Percentiles rank a stretch among this genome's conserved stretches.
phyloP scores from a whole-genome alignment of 2,113 vertebrate species.

The Tenebrosternarchus preto region DNA sequence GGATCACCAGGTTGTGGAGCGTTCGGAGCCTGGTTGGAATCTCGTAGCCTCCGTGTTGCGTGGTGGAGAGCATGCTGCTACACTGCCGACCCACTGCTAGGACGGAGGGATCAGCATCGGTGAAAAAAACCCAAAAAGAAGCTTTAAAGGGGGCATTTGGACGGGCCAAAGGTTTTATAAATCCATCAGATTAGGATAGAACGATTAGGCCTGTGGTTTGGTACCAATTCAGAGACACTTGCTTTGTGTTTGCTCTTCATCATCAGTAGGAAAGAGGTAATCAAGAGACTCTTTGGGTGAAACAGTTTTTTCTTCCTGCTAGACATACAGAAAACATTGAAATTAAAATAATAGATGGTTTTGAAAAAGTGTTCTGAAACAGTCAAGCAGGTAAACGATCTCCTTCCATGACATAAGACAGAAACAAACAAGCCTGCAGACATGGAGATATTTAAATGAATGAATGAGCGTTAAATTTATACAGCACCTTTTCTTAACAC shows the following conservation, averaged over 20 bases:
- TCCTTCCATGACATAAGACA: too few species aligned
- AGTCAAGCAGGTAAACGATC: too few species aligned
- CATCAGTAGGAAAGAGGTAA: conserved; percentile 81
- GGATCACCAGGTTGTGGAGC: conserved; percentile 88
- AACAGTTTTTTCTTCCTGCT: conserved; percentile 65
- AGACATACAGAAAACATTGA: conserved; percentile 8
- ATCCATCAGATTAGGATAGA: too few species aligned
- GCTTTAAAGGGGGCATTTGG: background rate
- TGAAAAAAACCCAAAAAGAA: background rate
- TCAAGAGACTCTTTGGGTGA: conserved; percentile 75
- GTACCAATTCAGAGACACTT: conserved; percentile 26
- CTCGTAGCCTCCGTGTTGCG: conserved; percentile 85
- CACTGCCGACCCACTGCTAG: conserved; percentile 62
- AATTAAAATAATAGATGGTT: background rate
- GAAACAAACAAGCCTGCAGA: background rate
- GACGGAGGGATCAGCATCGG: background rate
- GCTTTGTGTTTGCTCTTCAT: conserved; percentile 79
- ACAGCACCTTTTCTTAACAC: too few species aligned
- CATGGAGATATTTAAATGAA: too few species aligned
- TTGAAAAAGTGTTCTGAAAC: background rate
- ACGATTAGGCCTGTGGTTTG: background rate
- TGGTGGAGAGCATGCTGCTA: conserved; percentile 71
- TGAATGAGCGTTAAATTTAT: too few species aligned
- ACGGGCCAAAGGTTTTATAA: background rate
- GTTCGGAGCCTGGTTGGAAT: conserved; percentile 84